These are phyloP conservation scores for Pardalotus punctatus DNA, from an alignment of 2,113 vertebrate genomes.

Conservation along the genomic window DNA sequence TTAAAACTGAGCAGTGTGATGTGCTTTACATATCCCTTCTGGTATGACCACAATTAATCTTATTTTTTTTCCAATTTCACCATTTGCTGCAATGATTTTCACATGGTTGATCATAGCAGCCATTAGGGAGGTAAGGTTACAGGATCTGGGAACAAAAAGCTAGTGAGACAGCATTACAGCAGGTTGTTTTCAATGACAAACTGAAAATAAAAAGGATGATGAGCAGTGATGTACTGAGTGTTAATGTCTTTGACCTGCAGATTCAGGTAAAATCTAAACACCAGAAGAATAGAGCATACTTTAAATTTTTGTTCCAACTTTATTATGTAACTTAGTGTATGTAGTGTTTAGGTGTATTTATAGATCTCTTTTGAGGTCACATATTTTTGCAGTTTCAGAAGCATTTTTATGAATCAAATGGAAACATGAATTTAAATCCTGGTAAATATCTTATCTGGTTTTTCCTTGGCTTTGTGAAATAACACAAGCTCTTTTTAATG, in stretches of 20 bases:
- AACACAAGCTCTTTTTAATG: neutral
- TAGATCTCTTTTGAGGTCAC: neutral
- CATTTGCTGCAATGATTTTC: slow-evolving; percentile 36
- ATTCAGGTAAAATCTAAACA: neutral
- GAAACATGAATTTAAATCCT: neutral
- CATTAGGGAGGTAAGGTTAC: neutral
- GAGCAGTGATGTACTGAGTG: neutral
- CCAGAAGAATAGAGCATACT: neutral
- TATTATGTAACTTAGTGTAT: neutral
- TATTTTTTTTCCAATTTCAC: neutral
- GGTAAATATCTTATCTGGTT: neutral
- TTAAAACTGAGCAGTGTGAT: neutral
- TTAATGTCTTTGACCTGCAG: neutral
- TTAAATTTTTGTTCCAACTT: neutral
- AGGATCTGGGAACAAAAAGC: slow-evolving; percentile 5
- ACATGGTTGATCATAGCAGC: slow-evolving; percentile 15
- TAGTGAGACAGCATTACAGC: neutral
- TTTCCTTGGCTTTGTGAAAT: neutral
- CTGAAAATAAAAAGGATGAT: neutral
- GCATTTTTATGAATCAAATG: neutral
- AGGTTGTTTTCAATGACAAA: neutral
- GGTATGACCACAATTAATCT: neutral
- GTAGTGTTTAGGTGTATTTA: neutral
- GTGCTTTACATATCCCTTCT: neutral
- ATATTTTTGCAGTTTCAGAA: neutral